Evolutionary conservation across 2,797 vertebrate genomes (phyloP), one percentile per base, ranked within the genome.

Genomic region (Hydrolagus colliei): DNA sequence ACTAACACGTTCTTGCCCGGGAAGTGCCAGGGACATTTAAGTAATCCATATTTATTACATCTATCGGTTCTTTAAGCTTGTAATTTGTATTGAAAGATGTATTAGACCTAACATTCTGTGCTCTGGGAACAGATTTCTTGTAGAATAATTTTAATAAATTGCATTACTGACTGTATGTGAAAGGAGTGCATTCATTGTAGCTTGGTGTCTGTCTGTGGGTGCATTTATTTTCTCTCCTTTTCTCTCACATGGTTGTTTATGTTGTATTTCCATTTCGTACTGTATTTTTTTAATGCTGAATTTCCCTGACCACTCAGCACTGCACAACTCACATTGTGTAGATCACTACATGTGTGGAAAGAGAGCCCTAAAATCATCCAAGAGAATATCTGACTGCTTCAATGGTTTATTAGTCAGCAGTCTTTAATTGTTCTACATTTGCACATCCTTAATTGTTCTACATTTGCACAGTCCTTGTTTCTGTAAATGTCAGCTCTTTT

Each of bases 61-160:
- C 91, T 92, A 86, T 88, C 72, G 86, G 61, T 88, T 52, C 86
- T 90, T 93, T 91, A 85, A 88, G 90, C 85, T 93, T 93, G 91
- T 93, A 95, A 95, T 94, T 94, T 91, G 88, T 91, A 92, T 92
- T 94, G 93, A 94, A 93, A 92, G 88, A 92, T 93, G 88, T 94
- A 95, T 96, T 92, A 95, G 91, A 82, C 73, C 89, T 88, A 93
- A 94, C 92, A 92, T 91, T 93, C 90, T 91, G 2, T 93, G 90
- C 92, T 87, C 90, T 72, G 86, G 89, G 89, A 94, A 93, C 90
- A 90, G 91, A 90, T 93, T 92, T 90, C 87, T 86, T 88, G 88
- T 88, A 89, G 90, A 90, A 90, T 93, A 91, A 91, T 91, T 91
- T 89, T 88, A 52, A 90, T 88, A 93, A 92, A 93, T 95, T 92